Conservation (phyloP, 2,888 invertebrate species). For the Willowsia nigromaculata region DNA sequence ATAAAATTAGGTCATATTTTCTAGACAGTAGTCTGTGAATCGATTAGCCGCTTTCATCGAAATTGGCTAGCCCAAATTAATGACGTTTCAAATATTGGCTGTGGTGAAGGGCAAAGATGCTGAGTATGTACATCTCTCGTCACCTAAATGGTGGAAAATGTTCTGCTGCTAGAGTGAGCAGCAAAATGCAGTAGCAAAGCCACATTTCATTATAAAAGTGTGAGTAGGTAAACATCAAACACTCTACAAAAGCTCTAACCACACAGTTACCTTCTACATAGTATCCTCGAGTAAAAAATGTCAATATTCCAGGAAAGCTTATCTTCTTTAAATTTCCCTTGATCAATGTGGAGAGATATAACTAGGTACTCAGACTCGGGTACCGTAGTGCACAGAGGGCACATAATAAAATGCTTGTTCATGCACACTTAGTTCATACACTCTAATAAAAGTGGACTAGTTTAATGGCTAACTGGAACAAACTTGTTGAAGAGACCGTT, state of each 20-base stretch:
- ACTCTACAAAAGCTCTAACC: no score
- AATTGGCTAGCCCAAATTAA: constrained; percentile 41
- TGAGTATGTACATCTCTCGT: not conserved
- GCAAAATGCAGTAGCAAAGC: not conserved
- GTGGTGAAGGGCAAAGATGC: not conserved
- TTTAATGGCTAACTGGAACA: constrained; percentile 43
- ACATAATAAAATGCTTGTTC: not conserved
- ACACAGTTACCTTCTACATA: not conserved
- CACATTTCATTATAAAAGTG: not conserved
- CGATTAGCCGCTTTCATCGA: constrained; percentile 22
- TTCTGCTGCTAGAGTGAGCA: no score
- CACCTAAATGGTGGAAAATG: no score
- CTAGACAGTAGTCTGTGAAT: not conserved
- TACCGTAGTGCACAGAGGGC: not conserved
- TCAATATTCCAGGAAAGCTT: constrained; percentile 14
- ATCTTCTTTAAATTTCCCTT: not conserved
- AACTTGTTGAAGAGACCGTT: constrained; percentile 47
- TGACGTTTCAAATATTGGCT: constrained; percentile 15
- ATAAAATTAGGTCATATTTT: not conserved
- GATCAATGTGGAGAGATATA: constrained; percentile 1
- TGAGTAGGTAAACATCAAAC: not conserved
- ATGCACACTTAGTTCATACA: not conserved
- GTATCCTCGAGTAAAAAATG: not conserved
- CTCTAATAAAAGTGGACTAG: constrained; percentile 1
- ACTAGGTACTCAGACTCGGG: not conserved